phyloP scores from a whole-genome alignment of 2,888 invertebrate species.

The Cyaniris semiargus region DNA sequence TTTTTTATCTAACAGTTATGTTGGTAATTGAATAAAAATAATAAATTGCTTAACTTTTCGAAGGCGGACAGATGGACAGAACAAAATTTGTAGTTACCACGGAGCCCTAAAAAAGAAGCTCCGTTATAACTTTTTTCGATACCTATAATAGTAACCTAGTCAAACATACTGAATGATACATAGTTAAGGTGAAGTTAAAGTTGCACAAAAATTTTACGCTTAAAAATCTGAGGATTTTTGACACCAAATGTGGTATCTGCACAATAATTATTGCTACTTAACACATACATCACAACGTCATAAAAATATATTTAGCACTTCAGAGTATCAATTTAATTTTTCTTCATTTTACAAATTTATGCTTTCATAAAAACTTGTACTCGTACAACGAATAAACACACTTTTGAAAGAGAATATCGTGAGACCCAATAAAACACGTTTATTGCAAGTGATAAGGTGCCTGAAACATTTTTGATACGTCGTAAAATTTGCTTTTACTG shows the following conservation, averaged over 20 bases:
- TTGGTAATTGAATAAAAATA: neutral
- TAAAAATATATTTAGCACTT: no score
- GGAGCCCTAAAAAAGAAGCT: neutral
- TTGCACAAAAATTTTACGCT: no score
- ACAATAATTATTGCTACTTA: no score
- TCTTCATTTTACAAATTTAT: neutral
- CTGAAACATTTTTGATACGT: slow-evolving; percentile 21
- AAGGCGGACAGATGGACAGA: neutral
- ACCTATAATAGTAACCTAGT: no score
- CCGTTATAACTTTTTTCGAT: neutral
- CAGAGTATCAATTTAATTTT: neutral
- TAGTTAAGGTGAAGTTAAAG: no score
- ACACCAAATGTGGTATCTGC: no score
- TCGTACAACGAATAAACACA: neutral
- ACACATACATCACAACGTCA: no score
- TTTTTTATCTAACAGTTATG: neutral
- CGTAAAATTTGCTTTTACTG: slow-evolving; percentile 24
- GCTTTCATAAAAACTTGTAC: neutral
- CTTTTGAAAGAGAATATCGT: neutral
- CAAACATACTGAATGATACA: no score
- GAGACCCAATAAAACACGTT: neutral
- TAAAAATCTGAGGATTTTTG: no score
- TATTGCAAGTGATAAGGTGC: slow-evolving; percentile 2
- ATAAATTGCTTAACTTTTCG: neutral
- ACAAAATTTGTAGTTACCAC: neutral